Base-by-base conservation (phyloP, 2,888 invertebrate genomes). In the Drosophila mercatorum region DNA sequence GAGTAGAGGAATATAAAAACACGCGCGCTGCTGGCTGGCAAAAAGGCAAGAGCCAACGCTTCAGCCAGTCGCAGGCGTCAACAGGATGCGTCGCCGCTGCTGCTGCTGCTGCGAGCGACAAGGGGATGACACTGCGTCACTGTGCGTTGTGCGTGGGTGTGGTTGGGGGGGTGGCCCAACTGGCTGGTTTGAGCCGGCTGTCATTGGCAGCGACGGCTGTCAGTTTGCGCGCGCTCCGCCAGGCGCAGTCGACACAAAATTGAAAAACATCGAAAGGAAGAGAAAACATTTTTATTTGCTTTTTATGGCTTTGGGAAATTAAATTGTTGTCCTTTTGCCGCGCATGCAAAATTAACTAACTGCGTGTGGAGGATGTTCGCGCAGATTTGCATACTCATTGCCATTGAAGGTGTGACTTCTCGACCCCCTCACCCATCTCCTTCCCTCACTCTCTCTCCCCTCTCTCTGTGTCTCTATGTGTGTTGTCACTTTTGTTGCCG, bases 251-350 rank as follows among this genome's bases (percentile, higher is more conserved):
- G 49, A 56, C 58, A 62, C 57, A 66, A 72, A 76, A 69, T 68
- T 66, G 76, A 76, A 76, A 72, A 73, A 34, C 38, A 38, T 26
- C 2, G 40, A 40, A 38, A 41, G 41, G 55, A 56, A 43, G 43
- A 17, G 43, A 56, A 43, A 57, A 44, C 44, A 57, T 64, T 87
- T 84, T 83, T 89, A 84, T 84, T 83, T 84, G 77, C 79, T 72
- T 84, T 89, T 84, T 84, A 84, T 84, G 89, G 88, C 88, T 87
- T 86, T 81, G 81, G 88, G 72, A 81, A 84, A 84, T 84, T 84
- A 84, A 84, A 84, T 89, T 83, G 87, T 81, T 88, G 81, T 87
- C 75, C 57, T 68, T 75, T 65, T 62, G 65, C 55, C 56, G 47
- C 76, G 81, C 69, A 86, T 83, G 84, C 81, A 81, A 84, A 84